Conservation (phyloP, 2,113 vertebrate genomes). For the Tragelaphus buxtoni region DNA sequence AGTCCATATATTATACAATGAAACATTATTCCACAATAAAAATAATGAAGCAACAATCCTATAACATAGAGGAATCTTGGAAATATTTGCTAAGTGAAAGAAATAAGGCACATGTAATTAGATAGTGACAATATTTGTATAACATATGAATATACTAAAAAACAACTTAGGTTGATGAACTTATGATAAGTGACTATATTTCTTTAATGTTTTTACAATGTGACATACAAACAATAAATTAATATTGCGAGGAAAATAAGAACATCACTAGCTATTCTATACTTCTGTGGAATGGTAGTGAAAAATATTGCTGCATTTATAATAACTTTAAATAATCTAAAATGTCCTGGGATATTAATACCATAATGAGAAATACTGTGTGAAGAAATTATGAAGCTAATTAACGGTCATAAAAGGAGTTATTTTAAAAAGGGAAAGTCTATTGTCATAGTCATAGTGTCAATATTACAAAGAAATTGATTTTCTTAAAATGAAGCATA, state of each 20-base stretch:
- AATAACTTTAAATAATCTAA: not conserved
- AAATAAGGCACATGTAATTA: not conserved
- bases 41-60: not conserved
- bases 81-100: not conserved
- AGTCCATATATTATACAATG: not conserved
- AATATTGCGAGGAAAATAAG: not conserved
- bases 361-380: not conserved
- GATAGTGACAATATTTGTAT: not conserved
- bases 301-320: not conserved
- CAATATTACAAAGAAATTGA: not conserved
- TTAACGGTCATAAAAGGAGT: not conserved
- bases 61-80: not conserved
- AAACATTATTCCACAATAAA: not conserved
- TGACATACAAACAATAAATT: not conserved
- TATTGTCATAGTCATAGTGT: not conserved
- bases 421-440: not conserved
- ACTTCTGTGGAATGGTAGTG: not conserved
- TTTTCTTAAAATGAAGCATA: not conserved
- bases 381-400: not conserved
- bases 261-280: not conserved
- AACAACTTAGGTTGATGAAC: not conserved
- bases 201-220: not conserved
- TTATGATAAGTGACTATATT: not conserved
- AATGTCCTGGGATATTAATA: not conserved
- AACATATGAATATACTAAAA: not conserved